A percentile compares a stretch with the other conserved stretches of the same genome.
These are phyloP conservation scores for Protobothrops mucrosquamatus DNA, from an alignment of 2,113 vertebrate genomes.

Conservation along the genomic window DNA sequence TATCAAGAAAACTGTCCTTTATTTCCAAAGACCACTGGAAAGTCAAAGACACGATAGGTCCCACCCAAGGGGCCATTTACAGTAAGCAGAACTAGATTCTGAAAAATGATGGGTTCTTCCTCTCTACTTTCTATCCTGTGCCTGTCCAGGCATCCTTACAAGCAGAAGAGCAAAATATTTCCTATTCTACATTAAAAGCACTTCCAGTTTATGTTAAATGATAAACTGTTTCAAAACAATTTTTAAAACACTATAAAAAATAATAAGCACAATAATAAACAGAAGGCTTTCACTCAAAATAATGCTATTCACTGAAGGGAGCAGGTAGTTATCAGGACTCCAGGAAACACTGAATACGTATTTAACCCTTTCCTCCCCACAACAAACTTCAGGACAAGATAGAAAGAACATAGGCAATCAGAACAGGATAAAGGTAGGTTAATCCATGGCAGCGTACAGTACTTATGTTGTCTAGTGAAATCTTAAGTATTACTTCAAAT, in stretches of 20 bases:
- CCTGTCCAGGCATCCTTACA: neutral
- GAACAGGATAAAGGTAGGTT: neutral
- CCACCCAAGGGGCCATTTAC: neutral
- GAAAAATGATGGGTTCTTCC: neutral
- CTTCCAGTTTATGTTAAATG: neutral
- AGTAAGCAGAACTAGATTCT: neutral
- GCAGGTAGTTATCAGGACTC: neutral
- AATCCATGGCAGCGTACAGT: neutral
- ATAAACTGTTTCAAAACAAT: too few relatives aligned
- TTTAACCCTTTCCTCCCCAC: too few relatives aligned
- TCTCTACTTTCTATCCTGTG: neutral
- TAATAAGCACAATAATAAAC: neutral
- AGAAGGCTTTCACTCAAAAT: neutral
- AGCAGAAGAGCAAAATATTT: constrained; percentile 15
- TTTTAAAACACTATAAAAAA: neutral
- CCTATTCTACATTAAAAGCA: neutral
- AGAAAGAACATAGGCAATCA: neutral
- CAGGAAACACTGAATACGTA: neutral
- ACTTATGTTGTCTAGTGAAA: neutral
- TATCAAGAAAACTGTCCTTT: neutral
- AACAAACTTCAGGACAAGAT: too few relatives aligned
- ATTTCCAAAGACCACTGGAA: constrained; percentile 32
- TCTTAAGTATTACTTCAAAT: neutral
- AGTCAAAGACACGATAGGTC: neutral
- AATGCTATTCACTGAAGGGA: neutral